Evolutionary conservation across 2,797 vertebrate genomes (phyloP).

Genomic region (Centropyge bicolor): DNA sequence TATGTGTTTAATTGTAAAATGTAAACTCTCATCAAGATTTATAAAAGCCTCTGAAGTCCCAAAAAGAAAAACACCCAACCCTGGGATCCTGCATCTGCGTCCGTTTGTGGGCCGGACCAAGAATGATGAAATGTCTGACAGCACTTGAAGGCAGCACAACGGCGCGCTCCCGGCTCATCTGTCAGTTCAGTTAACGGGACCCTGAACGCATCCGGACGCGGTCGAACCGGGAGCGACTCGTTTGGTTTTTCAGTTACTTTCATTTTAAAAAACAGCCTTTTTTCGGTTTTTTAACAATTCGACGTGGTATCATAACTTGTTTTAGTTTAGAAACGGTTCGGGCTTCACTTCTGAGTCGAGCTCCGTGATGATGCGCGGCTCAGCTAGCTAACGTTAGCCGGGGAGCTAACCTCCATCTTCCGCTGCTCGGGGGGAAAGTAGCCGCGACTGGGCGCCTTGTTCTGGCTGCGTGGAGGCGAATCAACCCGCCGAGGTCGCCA

Average conservation of each 20-base stretch:
- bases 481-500: constrained; percentile 25
- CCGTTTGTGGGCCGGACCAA: not conserved
- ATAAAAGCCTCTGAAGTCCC: too few species aligned
- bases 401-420: constrained; percentile 49
- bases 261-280: not conserved
- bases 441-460: constrained; percentile 30
- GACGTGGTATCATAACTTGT: not conserved
- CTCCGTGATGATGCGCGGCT: constrained; percentile 39
- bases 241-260: not conserved
- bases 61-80: too few species aligned
- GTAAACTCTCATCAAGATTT: too few species aligned
- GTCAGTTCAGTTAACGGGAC: constrained; percentile 58
- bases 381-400: constrained; percentile 59
- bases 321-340: not conserved
- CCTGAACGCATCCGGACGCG: not conserved
- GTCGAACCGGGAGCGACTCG: not conserved
- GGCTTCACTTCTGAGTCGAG: constrained; percentile 18
- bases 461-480: not conserved
- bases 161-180: constrained; percentile 34
- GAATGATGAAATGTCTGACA: constrained; percentile 23
- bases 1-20: too few species aligned
- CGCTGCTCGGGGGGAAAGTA: constrained; percentile 11
- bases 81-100: not conserved
- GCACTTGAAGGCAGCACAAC: constrained; percentile 13
- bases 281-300: fast-evolving